A percentile compares a stretch with the other conserved stretches of the same genome.
phyloP scores from a whole-genome alignment of 2,888 invertebrate genomes.

The Drosophila niveifrons region DNA sequence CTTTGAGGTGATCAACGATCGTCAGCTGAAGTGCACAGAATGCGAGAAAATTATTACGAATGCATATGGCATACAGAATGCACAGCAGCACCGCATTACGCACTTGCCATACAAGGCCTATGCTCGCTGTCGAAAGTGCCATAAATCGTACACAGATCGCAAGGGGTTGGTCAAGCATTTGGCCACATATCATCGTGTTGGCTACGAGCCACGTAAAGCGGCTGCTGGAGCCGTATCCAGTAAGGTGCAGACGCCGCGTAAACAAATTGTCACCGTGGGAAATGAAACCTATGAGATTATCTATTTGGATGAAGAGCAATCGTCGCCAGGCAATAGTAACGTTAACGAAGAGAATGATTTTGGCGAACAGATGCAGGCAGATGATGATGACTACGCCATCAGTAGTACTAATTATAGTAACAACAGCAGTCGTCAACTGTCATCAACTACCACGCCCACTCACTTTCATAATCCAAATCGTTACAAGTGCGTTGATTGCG shows the following conservation, averaged over 20 bases:
- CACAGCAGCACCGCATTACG: conserved; percentile 82
- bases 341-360: conserved; percentile 73
- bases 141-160: conserved; percentile 81
- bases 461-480: conserved; percentile 54
- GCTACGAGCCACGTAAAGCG: conserved; percentile 50
- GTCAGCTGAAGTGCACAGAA: conserved; percentile 78
- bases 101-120: conserved; percentile 81
- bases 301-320: conserved; percentile 73
- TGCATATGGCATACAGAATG: conserved; percentile 83
- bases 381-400: conserved; percentile 61
- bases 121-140: conserved; percentile 80
- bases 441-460: conserved; percentile 3
- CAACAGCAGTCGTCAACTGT: conserved; percentile 1
- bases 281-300: conserved; percentile 81
- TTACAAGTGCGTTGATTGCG: conserved; percentile 77
- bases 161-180: conserved; percentile 82
- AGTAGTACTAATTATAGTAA: conserved; percentile 5
- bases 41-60: conserved; percentile 82
- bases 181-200: conserved; percentile 74
- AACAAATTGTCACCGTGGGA: conserved; percentile 78
- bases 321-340: conserved; percentile 30
- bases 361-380: conserved; percentile 72
- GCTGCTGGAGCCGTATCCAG: neutral
- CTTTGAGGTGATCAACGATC: conserved; percentile 77
- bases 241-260: conserved; percentile 58